These are phyloP conservation scores for Yponomeuta cagnagella DNA, from an alignment of 2,888 invertebrate genomes.

Conservation along the genomic window DNA sequence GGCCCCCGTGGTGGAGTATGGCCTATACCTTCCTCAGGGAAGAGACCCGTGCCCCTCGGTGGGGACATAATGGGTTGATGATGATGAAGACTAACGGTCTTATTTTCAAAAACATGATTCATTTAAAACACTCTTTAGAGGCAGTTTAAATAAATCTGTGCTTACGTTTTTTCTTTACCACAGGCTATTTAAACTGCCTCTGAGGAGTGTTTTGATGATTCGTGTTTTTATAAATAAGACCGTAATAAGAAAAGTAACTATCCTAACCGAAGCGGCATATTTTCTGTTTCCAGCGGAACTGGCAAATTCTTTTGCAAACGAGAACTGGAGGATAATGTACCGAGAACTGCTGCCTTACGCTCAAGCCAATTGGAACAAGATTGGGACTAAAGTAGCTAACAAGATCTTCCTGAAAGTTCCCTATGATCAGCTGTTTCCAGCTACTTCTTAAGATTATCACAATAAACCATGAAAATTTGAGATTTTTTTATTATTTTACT, in stretches of 20 bases:
- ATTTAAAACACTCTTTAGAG: no score
- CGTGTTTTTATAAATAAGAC: neutral
- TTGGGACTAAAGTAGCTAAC: slow-evolving; percentile 69
- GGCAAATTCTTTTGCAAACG: slow-evolving; percentile 71
- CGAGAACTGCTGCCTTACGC: slow-evolving; percentile 72
- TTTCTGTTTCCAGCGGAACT: slow-evolving; percentile 66
- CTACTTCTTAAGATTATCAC: slow-evolving; percentile 10
- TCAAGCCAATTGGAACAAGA: slow-evolving; percentile 72
- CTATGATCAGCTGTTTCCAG: slow-evolving; percentile 52
- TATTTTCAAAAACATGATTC: no score
- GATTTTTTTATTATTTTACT: neutral
- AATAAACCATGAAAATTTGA: neutral
- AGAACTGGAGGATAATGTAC: slow-evolving; percentile 78
- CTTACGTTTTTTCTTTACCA: no score
- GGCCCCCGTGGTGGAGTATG: no score
- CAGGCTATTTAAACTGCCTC: no score
- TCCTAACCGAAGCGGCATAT: slow-evolving; percentile 1
- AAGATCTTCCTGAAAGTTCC: slow-evolving; percentile 73
- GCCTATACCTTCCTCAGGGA: no score
- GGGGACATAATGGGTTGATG: no score
- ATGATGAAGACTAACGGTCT: no score
- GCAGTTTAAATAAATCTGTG: no score
- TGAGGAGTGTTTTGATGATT: no score
- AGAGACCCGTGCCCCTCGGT: no score
- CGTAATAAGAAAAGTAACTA: neutral